Base-by-base conservation (phyloP, 2,797 vertebrate genomes). In the Tokudaia muenninki region DNA sequence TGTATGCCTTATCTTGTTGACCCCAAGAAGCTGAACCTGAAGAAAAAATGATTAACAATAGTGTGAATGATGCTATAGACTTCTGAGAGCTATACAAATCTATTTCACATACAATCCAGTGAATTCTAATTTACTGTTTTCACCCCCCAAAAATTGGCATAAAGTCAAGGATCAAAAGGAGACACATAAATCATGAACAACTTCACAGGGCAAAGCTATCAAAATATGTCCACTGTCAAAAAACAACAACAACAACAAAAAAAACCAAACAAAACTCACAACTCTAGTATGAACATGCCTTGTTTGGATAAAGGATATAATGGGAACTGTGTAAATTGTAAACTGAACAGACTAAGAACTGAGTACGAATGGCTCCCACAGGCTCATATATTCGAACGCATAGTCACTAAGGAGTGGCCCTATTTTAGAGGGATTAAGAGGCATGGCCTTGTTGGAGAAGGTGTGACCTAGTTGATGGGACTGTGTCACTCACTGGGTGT, bases 141-240 rank as follows among this genome's bases (percentile, higher is more conserved):
- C 47, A 81, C 8, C 31, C 16, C 86, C 90, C 70, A 41, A 90
- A 95, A 96, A 96, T n/a, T 37, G 50, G 87, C 80, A 59, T 78
- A 94, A 90, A 21, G 75, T 63, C 19, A 94, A 94, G 21, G 31
- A 72, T 92, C 74, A 97, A 96, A 96, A 97, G 96, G 74, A 96
- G 59, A 97, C 63, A 96, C 9, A 92, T 37, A 97, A 94, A 55
- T 41, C 47, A 94, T 5, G 79, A 89, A 91, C 47, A 78, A 95
- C 22, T 44, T 96, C 57, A 96, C 37, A 94, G 37, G 82, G 96
- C 19, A 44, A 97, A 96, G 29, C 47, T 92, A 95, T 95, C 80
- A 94, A 92, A 95, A 92, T 75, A 57, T 41, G 70, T 44, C 19
- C 57, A 87, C 6, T 72, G 84, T 84, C 41, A 95, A 70, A 96